Evolutionary conservation across 2,797 vertebrate species (phyloP), one percentile per base, ranked within the genome.

Genomic region (Hydrolagus colliei): DNA sequence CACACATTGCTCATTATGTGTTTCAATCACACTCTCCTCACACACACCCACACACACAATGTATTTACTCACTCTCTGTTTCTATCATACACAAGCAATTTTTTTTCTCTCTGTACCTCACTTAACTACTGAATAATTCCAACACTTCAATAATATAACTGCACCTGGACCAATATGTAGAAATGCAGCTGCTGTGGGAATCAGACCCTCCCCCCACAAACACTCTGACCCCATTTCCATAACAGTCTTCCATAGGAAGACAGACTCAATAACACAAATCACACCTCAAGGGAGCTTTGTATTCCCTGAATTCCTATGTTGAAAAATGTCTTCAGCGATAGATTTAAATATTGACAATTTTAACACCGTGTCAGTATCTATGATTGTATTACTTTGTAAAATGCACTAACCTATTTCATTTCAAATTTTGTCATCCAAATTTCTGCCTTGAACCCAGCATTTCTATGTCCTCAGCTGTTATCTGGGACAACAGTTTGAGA

Each of bases 91-190:
- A 4, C 61, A 65, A 0, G 1, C 13, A 65, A 79, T 63, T 2
- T 77, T 20, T 52, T 61, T 4, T 32, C 9, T 74, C n/a, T 22
- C 12, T 35, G 10, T 4, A 35, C 11, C 73, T 74, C 35, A 13
- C 27, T 11, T 13, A 35, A 12, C 22, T 52, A 74, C 12, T 74
- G 27, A 35, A 35, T 74, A 32, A 35, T 74, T 13, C 27, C 1
- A 74, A 35, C 22, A 32, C 73, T 74, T 74, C 35, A 74, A 74
- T 74, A 74, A 74, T 74, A 32, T 74, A 74, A 32, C 35, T 74
- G 22, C 27, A 35, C 27, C 27, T 32, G 27, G 13, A 3, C 27
- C 4, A 10, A 13, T 74, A 74, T 52, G 41, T 27, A 32, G 73
- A 74, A 35, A 8, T 71, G 13, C 11, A 74, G 27, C 4, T 35